Evolutionary conservation across 2,797 vertebrate species (phyloP).

Genomic region (Crypturellus tataupa): DNA sequence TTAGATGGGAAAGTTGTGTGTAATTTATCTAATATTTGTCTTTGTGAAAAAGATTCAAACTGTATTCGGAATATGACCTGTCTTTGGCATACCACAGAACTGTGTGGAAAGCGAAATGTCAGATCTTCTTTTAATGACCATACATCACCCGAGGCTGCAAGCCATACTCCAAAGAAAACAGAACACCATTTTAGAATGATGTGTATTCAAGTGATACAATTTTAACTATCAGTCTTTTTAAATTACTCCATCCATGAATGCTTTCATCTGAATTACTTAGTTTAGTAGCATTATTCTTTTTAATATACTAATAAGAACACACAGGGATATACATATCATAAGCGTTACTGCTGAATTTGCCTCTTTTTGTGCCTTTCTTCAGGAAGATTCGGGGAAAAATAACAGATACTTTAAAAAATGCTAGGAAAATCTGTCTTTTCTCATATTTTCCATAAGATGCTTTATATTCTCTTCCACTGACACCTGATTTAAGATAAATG

Average conservation of each 20-base stretch:
- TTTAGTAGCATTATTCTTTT: not conserved
- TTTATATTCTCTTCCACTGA: not conserved
- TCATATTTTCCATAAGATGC: not conserved
- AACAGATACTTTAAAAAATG: not conserved
- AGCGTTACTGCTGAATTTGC: not conserved
- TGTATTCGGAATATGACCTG: not conserved
- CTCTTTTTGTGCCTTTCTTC: not conserved
- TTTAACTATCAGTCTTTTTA: not conserved
- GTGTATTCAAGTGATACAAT: not conserved
- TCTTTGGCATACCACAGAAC: not conserved
- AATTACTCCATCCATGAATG: not conserved
- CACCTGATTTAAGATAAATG: constrained; percentile 40
- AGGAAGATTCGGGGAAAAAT: not conserved
- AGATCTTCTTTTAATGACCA: not conserved
- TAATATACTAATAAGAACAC: not conserved
- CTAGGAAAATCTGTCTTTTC: constrained; percentile 8
- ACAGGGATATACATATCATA: not conserved
- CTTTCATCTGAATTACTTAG: not conserved
- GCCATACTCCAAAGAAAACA: not conserved
- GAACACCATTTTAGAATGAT: not conserved
- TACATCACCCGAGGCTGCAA: not conserved
- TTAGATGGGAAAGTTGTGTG: not conserved
- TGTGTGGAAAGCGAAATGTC: not conserved
- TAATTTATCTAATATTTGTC: not conserved
- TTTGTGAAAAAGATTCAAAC: not conserved